These are phyloP conservation scores for Trachelus iudaicus DNA, from an alignment of 2,888 invertebrate genomes.

Conservation along the genomic window DNA sequence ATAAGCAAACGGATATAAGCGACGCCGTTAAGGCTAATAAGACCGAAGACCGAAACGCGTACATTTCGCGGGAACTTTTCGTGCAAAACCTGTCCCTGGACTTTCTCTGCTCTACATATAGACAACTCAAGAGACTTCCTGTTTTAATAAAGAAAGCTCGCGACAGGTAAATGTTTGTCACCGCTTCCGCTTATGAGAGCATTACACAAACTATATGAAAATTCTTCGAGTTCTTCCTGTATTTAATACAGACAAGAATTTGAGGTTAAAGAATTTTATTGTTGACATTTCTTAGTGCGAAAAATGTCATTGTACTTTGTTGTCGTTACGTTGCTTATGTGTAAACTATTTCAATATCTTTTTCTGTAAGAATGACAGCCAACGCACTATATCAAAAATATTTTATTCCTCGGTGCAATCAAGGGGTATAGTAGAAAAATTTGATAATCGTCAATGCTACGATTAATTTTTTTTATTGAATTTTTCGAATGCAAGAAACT, in stretches of 20 bases:
- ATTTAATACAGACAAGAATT: not conserved
- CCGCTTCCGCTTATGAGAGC: not conserved
- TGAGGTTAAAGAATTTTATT: not conserved
- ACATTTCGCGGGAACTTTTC: constrained; percentile 14
- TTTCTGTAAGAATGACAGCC: not conserved
- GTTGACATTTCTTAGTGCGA: too few species aligned
- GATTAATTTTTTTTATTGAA: not conserved
- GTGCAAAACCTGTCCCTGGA: constrained; percentile 10
- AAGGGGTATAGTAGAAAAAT: not conserved
- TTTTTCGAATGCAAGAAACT: not conserved
- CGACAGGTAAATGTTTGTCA: not conserved
- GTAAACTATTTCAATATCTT: not conserved
- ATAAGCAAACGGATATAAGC: not conserved
- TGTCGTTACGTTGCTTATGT: not conserved
- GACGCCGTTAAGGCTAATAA: constrained; percentile 10
- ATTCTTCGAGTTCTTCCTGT: not conserved
- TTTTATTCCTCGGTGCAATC: not conserved
- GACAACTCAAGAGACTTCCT: not conserved
- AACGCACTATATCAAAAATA: not conserved
- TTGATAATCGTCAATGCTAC: not conserved
- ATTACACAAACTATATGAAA: not conserved
- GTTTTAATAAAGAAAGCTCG: constrained; percentile 1
- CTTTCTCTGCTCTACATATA: constrained; percentile 12
- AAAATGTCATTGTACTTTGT: too few species aligned
- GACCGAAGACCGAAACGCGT: constrained; percentile 6